These are phyloP conservation scores for Tuberolachnus salignus DNA, from an alignment of 2,888 invertebrate species.

Conservation along the genomic window DNA sequence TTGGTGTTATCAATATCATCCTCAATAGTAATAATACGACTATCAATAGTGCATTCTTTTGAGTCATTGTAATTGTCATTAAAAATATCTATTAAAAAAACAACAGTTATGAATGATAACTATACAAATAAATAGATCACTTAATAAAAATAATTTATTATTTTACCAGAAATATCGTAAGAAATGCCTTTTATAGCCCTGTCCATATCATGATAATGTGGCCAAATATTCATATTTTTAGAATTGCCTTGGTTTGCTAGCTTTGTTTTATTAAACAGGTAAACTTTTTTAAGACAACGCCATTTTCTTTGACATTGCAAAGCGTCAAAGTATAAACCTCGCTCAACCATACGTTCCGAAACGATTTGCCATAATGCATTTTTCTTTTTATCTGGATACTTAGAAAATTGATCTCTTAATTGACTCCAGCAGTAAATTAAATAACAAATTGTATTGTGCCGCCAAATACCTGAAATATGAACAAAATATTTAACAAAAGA, in stretches of 20 bases:
- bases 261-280: constrained; percentile 26
- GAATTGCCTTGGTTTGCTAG: not conserved
- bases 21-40: not conserved
- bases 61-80: not conserved
- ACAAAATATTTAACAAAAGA: not conserved
- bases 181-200: constrained; percentile 27
- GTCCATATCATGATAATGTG: constrained; percentile 36
- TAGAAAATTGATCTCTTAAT: constrained; percentile 28
- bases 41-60: not conserved
- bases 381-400: constrained; percentile 17
- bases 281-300: constrained; percentile 40
- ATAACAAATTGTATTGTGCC: not conserved
- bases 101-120: not conserved
- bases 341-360: constrained; percentile 30
- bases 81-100: not conserved
- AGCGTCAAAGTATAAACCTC: constrained; percentile 36
- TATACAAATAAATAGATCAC: not conserved
- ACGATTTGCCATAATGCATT: constrained; percentile 25
- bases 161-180: constrained; percentile 29
- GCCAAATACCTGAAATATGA: constrained; percentile 20
- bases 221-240: constrained; percentile 19
- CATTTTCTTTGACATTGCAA: constrained; percentile 35
- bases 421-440: constrained; percentile 42
- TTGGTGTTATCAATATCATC: not conserved
- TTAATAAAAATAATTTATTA: not conserved